Evolutionary conservation across 2,113 vertebrate genomes (phyloP).

Genomic region (Sitta europaea): DNA sequence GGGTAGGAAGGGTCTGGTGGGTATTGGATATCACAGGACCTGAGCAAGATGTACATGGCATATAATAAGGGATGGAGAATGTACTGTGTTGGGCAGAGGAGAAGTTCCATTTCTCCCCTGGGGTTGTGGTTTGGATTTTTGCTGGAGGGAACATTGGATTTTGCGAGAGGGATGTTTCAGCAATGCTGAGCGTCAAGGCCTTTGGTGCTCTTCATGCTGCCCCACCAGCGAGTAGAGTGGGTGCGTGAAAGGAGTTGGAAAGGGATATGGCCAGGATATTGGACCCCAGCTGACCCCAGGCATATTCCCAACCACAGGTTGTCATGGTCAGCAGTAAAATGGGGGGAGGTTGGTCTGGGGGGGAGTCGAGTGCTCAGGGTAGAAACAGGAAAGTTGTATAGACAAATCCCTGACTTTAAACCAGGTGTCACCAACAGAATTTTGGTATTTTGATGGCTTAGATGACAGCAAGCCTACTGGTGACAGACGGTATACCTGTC

Average conservation of each 20-base stretch:
- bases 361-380: background rate
- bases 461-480: background rate
- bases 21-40: background rate
- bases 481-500: background rate
- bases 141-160: background rate
- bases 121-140: background rate
- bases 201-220: background rate
- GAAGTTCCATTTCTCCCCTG: background rate
- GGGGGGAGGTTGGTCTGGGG: background rate
- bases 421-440: background rate
- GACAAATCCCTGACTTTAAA: background rate
- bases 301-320: background rate
- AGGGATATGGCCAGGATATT: background rate
- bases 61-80: background rate
- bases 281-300: background rate
- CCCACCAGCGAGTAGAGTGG: fast-evolving
- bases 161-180: background rate
- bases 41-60: background rate
- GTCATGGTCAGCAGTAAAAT: background rate
- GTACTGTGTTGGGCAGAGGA: background rate
- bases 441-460: background rate
- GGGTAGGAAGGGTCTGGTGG: background rate
- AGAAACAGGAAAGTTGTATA: background rate
- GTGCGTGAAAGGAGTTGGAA: background rate
- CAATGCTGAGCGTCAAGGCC: background rate